phyloP scores from a whole-genome alignment of 2,888 invertebrate species.

The Microctonus hyperodae region DNA sequence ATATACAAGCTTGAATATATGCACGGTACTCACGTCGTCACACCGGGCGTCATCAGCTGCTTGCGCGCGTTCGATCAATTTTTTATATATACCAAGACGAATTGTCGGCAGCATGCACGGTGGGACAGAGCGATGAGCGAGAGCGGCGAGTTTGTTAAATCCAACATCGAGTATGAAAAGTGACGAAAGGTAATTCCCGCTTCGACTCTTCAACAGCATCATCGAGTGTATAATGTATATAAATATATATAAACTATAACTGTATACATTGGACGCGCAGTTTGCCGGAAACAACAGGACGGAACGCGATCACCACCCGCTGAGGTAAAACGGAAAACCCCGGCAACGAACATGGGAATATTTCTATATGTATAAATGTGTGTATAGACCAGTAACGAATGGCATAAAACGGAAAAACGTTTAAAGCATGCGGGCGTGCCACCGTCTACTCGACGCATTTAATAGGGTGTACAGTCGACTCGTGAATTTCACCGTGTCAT shows the following conservation, averaged over 20 bases:
- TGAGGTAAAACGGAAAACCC: conserved; percentile 5
- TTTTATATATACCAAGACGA: conserved; percentile 27
- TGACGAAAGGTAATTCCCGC: conserved; percentile 15
- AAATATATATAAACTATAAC: too few species aligned
- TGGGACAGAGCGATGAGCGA: neutral
- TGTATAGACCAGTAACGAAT: conserved; percentile 34
- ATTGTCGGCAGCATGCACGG: conserved; percentile 12
- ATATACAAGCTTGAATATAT: conserved; percentile 27
- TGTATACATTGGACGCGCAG: too few species aligned
- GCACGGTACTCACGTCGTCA: neutral
- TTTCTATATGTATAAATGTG: neutral
- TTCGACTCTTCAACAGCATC: neutral
- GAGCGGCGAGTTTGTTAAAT: neutral
- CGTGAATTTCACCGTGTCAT: conserved; percentile 48
- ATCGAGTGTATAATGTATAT: too few species aligned
- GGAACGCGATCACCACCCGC: neutral
- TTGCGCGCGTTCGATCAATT: conserved; percentile 32
- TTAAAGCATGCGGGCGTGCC: conserved; percentile 39
- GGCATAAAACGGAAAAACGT: conserved; percentile 35
- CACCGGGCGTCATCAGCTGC: conserved; percentile 8
- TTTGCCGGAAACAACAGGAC: conserved; percentile 24
- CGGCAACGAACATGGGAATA: neutral
- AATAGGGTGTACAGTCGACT: conserved; percentile 48
- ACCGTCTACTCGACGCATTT: conserved; percentile 43
- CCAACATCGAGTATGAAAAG: conserved; percentile 9